Conservation (phyloP, 2,888 invertebrate genomes). For the Lithophane socia region DNA sequence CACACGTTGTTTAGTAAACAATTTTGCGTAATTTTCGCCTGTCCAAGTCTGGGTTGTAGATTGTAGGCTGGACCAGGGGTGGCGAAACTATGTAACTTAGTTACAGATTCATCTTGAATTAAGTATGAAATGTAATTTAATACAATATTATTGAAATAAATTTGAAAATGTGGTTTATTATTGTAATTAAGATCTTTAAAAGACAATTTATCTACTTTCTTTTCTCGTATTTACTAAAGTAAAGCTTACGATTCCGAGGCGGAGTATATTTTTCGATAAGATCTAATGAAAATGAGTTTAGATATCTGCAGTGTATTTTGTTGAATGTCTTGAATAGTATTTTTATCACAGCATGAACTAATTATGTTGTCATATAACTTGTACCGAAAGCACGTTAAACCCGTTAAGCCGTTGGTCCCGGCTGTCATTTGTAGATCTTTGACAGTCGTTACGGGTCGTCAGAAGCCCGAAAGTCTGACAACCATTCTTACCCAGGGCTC, state of each 20-base stretch:
- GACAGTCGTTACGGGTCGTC: no score
- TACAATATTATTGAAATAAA: neutral
- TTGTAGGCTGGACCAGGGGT: constrained; percentile 57
- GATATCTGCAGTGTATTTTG: neutral
- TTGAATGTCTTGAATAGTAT: neutral
- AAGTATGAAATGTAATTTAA: no score
- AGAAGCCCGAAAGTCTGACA: no score
- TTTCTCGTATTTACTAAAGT: neutral
- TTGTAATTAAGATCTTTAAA: neutral
- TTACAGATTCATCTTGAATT: neutral
- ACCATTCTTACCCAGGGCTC: no score
- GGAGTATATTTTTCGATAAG: neutral
- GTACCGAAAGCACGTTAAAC: neutral
- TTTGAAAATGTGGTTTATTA: neutral
- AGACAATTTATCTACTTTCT: neutral
- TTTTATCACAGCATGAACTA: neutral
- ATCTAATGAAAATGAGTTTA: neutral
- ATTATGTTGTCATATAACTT: neutral
- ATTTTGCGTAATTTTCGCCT: constrained; percentile 74
- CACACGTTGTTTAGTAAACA: constrained; percentile 65
- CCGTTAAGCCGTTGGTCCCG: no score
- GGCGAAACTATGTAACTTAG: neutral
- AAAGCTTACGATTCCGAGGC: neutral
- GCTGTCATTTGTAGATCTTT: no score
- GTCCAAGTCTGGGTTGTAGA: constrained; percentile 54